phyloP scores from a whole-genome alignment of 2,888 invertebrate genomes.

The Seladonia tumulorum region DNA sequence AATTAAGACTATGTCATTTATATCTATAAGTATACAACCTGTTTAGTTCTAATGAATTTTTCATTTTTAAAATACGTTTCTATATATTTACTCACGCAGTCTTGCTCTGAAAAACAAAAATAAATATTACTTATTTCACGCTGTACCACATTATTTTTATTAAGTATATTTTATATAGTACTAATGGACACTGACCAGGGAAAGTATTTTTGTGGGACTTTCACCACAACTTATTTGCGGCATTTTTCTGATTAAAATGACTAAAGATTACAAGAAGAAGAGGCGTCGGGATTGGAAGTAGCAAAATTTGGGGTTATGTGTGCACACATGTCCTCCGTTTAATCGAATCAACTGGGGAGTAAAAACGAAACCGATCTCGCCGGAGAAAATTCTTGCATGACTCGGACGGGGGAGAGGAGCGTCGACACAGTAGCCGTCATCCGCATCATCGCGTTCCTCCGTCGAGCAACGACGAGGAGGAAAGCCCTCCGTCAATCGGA shows the following conservation, averaged over 20 bases:
- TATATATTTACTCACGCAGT: constrained; percentile 85
- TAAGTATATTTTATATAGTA: constrained; percentile 16
- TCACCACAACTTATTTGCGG: no score
- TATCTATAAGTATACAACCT: constrained; percentile 82
- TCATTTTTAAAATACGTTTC: constrained; percentile 85
- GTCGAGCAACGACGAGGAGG: constrained; percentile 41
- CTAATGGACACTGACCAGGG: constrained; percentile 84
- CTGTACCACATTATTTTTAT: constrained; percentile 6
- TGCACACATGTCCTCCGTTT: fast-evolving
- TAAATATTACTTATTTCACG: constrained; percentile 22
- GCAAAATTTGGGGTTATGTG: not conserved
- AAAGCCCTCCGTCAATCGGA: constrained; percentile 69
- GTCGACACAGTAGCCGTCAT: constrained; percentile 55
- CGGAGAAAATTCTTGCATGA: constrained; percentile 32
- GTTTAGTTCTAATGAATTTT: constrained; percentile 85
- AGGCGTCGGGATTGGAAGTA: not conserved
- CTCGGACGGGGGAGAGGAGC: not conserved
- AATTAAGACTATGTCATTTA: constrained; percentile 16
- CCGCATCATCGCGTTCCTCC: constrained; percentile 62
- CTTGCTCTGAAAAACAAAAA: constrained; percentile 85
- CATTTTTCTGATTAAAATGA: no score
- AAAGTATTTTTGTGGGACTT: constrained; percentile 80
- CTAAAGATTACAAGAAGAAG: no score
- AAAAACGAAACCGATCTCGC: constrained; percentile 48
- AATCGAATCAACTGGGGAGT: not conserved